Evolutionary conservation across 92 coral and sea anemone genomes (phyloP), one percentile per base, ranked within the genome.

Genomic region (Palythoa caribaeorum): DNA sequence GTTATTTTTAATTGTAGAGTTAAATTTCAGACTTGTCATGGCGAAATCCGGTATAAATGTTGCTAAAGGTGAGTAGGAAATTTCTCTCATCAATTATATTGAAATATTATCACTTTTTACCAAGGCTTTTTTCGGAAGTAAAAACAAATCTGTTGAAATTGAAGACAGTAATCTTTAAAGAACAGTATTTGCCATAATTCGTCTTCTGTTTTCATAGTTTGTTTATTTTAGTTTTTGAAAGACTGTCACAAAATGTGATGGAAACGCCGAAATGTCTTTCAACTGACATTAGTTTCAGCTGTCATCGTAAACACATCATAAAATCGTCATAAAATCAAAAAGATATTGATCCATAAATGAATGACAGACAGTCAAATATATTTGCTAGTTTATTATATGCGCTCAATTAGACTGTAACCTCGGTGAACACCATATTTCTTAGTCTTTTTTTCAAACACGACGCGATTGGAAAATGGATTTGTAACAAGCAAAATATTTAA

Each of bases 1-100:
- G n/a, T n/a, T n/a, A n/a, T n/a, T n/a, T n/a, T n/a, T n/a, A n/a
- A n/a, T 93, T 92, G 17, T 90, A 97, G 99, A 96, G 86, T 91
- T 97, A 78, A 97, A 92, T 81, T 97, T 97, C 96, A 95, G 96
- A 83, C 92, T 97, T 60, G 94, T 97, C 66, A 95, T 95, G 98
- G 91, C 94, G 36, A 84, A 89, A 36, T 89, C 93, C 11, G 98
- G 98, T 51, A 93, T 95, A 40, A 84, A 71, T 36, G 54, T 91
- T 3, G 74, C 86, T 21, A 65, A 65, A 81, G 86, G 86, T 81
- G 38, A 7, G 86, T 81, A 28, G 13, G 54, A 50, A 50, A 78
- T 44, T 11, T 48, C 66, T 65, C 37, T 59, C 75, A 38, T 70
- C 75, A 14, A 70, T 2, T 70, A 70, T 70, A 70, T 70, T 70